These are phyloP conservation scores for Megastigmus dorsalis DNA, from an alignment of 2,888 invertebrate genomes.

Conservation along the genomic window DNA sequence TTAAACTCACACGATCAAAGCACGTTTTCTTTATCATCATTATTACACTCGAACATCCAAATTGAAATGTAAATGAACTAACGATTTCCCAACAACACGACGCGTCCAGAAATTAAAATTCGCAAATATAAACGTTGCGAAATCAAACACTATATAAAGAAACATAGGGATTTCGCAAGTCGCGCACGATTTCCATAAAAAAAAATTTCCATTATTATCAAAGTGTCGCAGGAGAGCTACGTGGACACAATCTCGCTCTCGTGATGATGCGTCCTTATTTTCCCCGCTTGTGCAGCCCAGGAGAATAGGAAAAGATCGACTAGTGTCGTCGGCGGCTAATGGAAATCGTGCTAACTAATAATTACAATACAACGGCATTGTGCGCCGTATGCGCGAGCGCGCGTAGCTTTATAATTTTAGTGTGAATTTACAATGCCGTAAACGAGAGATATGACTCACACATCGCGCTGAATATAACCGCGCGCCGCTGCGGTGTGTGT, in stretches of 20 bases:
- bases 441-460: constrained; percentile 4
- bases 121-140: background rate
- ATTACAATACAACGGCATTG: constrained; percentile 45
- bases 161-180: constrained; percentile 27
- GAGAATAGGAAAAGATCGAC: background rate
- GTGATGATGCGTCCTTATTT: constrained; percentile 29
- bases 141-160: background rate
- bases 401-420: constrained; percentile 38
- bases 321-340: constrained; percentile 2
- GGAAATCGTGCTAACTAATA: constrained; percentile 43
- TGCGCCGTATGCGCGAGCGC: background rate
- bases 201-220: constrained; percentile 44
- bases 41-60: background rate
- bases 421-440: constrained; percentile 9
- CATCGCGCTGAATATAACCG: too few species aligned
- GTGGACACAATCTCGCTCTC: background rate
- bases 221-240: constrained; percentile 4
- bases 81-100: background rate
- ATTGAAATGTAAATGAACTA: constrained; percentile 18
- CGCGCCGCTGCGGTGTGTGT: background rate
- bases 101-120: too few species aligned
- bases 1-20: background rate
- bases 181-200: constrained; percentile 22
- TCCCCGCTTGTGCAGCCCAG: background rate
- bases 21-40: background rate